A percentile compares a stretch with the other conserved stretches of the same genome.
Evolutionary conservation across 2,797 vertebrate species (phyloP).

Genomic region (Potorous gilbertii): DNA sequence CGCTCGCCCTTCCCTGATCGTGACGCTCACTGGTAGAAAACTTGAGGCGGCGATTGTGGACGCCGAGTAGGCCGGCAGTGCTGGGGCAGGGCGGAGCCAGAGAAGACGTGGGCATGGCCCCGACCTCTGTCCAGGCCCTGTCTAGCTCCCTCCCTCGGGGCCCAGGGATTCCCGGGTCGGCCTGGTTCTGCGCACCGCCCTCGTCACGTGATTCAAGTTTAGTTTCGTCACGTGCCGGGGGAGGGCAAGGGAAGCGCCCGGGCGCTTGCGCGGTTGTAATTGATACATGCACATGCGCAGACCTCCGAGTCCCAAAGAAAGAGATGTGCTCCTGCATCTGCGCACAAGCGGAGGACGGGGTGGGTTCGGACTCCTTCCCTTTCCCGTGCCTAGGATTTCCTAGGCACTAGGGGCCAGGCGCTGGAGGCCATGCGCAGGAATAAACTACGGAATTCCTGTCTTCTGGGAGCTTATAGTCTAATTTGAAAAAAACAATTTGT

Average conservation of each 20-base stretch:
- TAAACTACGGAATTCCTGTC: neutral
- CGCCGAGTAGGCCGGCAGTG: conserved; percentile 75
- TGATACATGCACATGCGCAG: neutral
- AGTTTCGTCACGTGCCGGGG: neutral
- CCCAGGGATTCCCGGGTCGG: neutral
- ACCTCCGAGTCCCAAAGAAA: neutral
- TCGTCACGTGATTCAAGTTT: neutral
- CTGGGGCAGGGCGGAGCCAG: conserved; percentile 84
- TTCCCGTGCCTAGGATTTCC: neutral
- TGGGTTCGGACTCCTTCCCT: rapidly evolving
- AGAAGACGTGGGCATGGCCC: conserved; percentile 85
- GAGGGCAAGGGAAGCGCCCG: neutral
- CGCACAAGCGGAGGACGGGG: neutral
- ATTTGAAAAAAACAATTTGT: neutral
- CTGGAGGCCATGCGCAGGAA: neutral
- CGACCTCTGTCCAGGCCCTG: neutral
- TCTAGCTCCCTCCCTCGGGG: neutral
- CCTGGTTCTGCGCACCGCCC: neutral
- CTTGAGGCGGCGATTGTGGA: conserved; percentile 80
- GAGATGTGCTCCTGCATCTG: rapidly evolving
- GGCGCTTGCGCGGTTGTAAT: neutral
- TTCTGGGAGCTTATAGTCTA: neutral
- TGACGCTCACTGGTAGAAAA: conserved; percentile 85
- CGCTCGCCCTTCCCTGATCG: neutral
- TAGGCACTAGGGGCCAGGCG: neutral